Percentiles rank a stretch among this genome's conserved stretches.
These are phyloP conservation scores for Marisa cornuarietis DNA, from an alignment of 1,140 invertebrate genomes.

Conservation along the genomic window DNA sequence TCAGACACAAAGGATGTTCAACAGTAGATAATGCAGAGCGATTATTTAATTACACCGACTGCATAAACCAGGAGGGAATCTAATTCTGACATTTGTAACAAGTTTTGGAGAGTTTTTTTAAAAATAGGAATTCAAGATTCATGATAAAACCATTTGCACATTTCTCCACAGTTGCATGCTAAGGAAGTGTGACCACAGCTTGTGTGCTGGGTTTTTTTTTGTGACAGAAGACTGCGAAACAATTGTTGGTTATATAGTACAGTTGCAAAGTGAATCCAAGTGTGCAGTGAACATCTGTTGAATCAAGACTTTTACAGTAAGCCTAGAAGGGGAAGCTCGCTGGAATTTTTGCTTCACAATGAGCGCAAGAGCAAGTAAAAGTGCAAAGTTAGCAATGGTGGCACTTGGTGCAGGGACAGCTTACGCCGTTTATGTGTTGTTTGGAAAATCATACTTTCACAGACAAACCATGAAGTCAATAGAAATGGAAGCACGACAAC, in stretches of 20 bases:
- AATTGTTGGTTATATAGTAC: background rate
- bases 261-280: background rate
- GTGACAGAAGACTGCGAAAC: background rate
- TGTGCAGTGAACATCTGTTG: background rate
- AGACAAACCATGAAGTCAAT: background rate
- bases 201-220: background rate
- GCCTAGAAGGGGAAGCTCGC: no score
- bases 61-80: background rate
- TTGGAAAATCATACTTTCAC: background rate
- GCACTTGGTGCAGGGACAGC: background rate
- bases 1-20: background rate
- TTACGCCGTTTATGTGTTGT: background rate
- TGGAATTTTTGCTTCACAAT: background rate
- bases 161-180: no score
- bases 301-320: background rate
- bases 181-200: no score
- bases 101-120: no score
- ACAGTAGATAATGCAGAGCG: background rate
- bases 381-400: background rate
- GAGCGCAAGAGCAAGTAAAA: no score
- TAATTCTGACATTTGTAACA: background rate
- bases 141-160: no score
- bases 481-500: conserved; percentile 8
- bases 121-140: no score
- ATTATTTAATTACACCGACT: background rate